Percentiles rank a stretch among this genome's conserved stretches.
phyloP scores from a whole-genome alignment of 2,888 invertebrate genomes.

The Dysmachus trigonus region DNA sequence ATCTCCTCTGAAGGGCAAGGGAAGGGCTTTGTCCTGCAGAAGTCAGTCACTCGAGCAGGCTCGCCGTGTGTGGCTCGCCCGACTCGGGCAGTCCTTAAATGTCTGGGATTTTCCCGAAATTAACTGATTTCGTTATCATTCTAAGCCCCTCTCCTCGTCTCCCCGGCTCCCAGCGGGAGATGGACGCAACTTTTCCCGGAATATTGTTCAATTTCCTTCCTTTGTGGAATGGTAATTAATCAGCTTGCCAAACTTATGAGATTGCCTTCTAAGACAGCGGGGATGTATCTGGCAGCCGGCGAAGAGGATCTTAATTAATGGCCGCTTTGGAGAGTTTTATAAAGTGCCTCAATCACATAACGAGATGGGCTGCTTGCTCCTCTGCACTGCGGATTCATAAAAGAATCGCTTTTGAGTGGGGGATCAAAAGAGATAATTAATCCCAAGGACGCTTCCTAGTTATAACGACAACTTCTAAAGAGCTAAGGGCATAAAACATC shows the following conservation, averaged over 20 bases:
- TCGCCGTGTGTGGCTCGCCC: not conserved
- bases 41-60: not conserved
- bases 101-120: constrained; percentile 23
- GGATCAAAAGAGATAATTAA: not conserved
- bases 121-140: constrained; percentile 11
- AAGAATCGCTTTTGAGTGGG: not conserved
- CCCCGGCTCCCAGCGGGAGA: not conserved
- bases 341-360: not conserved
- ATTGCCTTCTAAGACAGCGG: constrained; percentile 7
- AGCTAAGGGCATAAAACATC: not conserved
- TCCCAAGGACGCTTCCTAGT: not conserved
- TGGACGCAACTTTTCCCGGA: not conserved
- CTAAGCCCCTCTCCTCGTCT: not conserved
- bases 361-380: not conserved
- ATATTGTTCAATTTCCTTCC: constrained; percentile 31
- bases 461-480: not conserved
- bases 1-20: not conserved
- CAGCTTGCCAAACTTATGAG: constrained; percentile 25
- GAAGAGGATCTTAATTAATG: constrained; percentile 32
- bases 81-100: not conserved
- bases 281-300: not conserved
- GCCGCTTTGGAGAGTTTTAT: not conserved
- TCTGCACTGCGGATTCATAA: not conserved
- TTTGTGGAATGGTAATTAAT: constrained; percentile 21
- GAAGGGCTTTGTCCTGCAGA: not conserved